Conservation (phyloP, 1,140 invertebrate genomes). For the Antheraea pernyi region DNA sequence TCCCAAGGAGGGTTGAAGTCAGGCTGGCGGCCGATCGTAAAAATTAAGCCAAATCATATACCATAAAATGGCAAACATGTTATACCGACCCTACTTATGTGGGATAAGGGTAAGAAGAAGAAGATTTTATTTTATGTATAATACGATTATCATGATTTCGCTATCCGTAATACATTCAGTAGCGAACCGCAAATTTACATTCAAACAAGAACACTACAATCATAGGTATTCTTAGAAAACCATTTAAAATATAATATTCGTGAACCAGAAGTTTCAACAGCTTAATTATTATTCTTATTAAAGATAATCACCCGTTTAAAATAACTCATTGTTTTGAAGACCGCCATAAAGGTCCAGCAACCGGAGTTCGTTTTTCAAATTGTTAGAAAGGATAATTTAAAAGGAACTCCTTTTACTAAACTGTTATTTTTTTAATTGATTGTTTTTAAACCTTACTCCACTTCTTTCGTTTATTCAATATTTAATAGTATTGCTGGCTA, state of each 20-base stretch:
- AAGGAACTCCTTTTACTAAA: constrained; percentile 35
- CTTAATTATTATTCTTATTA: no score
- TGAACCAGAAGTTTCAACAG: constrained; percentile 17
- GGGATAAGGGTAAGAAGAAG: no score
- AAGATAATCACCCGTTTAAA: constrained; percentile 32
- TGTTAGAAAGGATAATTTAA: constrained; percentile 34
- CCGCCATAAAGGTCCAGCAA: constrained; percentile 28
- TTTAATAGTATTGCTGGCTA: no score
- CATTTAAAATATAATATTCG: constrained; percentile 18
- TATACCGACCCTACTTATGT: no score
- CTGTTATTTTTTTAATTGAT: constrained; percentile 16
- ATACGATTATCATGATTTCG: constrained; percentile 43
- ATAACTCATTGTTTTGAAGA: constrained; percentile 38
- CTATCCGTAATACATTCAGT: constrained; percentile 45
- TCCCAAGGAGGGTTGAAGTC: no score
- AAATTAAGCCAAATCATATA: no score
- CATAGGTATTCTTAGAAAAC: constrained; percentile 26
- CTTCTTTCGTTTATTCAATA: background rate
- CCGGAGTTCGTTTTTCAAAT: constrained; percentile 15
- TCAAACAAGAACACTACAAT: constrained; percentile 47
- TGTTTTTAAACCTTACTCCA: constrained; percentile 30
- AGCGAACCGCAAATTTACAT: constrained; percentile 53
- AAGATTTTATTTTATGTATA: no score
- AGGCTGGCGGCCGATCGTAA: no score
- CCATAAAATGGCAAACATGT: no score